Conservation (phyloP, 1,140 invertebrate species). For the Venturia canescens region DNA sequence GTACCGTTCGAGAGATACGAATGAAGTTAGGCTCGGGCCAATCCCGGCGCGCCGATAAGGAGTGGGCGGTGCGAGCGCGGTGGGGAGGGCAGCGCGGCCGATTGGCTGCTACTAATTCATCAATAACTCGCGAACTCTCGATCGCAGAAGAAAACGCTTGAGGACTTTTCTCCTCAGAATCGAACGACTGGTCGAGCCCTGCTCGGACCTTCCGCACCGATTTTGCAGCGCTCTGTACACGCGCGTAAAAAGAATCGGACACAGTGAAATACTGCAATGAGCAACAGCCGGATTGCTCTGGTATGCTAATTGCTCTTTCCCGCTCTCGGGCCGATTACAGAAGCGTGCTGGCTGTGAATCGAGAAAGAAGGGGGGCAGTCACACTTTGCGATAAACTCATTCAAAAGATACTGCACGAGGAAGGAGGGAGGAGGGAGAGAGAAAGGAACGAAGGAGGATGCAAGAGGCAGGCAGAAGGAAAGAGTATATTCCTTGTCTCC, state of each 20-base stretch:
- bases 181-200: too few species aligned
- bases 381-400: constrained; percentile 41
- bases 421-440: background rate
- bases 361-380: background rate
- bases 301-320: constrained; percentile 42
- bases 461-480: background rate
- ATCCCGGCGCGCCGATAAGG: too few species aligned
- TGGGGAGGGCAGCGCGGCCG: background rate
- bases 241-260: constrained; percentile 12
- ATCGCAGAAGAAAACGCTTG: too few species aligned
- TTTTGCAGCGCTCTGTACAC: background rate
- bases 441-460: background rate
- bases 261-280: background rate
- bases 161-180: too few species aligned
- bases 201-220: too few species aligned
- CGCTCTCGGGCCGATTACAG: constrained; percentile 34
- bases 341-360: constrained; percentile 25
- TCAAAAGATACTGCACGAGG: background rate
- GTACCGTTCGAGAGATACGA: too few species aligned
- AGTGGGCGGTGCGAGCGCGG: too few species aligned
- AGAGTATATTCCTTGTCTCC: constrained; percentile 34
- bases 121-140: too few species aligned
- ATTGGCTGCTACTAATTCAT: too few species aligned
- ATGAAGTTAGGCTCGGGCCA: too few species aligned
- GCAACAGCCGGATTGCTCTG: constrained; percentile 44